Evolutionary conservation across 2,113 vertebrate species (phyloP).

Genomic region (Hippopotamus amphibius): DNA sequence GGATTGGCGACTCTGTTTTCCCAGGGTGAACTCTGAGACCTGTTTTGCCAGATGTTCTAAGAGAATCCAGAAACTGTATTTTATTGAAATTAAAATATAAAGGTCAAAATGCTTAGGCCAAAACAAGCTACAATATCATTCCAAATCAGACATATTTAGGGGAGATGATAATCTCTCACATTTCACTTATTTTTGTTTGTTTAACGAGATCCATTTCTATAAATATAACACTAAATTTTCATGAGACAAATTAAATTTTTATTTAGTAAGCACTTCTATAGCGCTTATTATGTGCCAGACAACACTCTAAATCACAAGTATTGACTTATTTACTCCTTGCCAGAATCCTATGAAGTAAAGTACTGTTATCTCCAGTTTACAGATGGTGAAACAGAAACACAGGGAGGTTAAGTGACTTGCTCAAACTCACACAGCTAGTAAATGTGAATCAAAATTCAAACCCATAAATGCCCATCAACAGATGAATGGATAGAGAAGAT

Average conservation of each 20-base stretch:
- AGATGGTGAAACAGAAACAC: conserved; percentile 58
- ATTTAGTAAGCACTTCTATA: neutral
- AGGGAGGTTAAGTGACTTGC: neutral
- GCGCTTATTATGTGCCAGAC: neutral
- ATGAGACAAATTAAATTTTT: neutral
- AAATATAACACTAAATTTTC: neutral
- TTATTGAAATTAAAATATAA: conserved; percentile 33
- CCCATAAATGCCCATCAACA: conserved; percentile 55
- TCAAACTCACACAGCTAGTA: neutral
- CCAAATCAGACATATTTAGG: neutral
- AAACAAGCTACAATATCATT: neutral
- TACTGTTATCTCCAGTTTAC: neutral
- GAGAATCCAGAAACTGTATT: neutral
- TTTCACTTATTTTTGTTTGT: conserved; percentile 45
- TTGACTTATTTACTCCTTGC: neutral
- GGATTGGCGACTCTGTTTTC: neutral
- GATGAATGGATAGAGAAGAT: no score
- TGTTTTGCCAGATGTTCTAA: neutral
- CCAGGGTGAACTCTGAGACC: neutral
- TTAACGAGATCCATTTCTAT: neutral
- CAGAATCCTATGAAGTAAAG: neutral
- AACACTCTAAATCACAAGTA: neutral
- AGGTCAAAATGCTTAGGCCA: neutral
- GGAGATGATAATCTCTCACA: neutral
- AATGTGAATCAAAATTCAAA: conserved; percentile 33